Evolutionary conservation across 2,888 invertebrate genomes (phyloP).

Genomic region (Busseola fusca): DNA sequence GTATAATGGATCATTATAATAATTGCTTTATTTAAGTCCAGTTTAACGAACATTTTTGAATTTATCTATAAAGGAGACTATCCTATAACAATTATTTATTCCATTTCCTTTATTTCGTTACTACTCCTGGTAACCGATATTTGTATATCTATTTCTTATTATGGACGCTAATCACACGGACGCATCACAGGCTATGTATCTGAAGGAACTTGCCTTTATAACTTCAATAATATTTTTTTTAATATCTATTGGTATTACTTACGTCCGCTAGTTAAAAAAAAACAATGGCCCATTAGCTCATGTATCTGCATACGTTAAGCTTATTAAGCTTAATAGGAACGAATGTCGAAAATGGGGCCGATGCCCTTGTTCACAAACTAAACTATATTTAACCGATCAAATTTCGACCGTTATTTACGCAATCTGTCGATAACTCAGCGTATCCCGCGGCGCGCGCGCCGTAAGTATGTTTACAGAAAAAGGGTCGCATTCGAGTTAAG

Average conservation of each 20-base stretch:
- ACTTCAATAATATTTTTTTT: constrained; percentile 1
- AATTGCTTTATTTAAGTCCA: constrained; percentile 17
- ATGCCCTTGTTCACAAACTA: too few relatives aligned
- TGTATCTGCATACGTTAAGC: not conserved
- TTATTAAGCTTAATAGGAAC: constrained; percentile 2
- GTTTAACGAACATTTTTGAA: constrained; percentile 10
- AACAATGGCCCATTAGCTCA: not conserved
- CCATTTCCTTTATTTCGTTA: constrained; percentile 5
- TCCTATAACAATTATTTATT: constrained; percentile 12
- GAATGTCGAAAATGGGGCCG: not conserved
- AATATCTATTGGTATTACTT: constrained; percentile 1
- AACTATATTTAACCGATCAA: too few relatives aligned
- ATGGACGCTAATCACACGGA: constrained; percentile 9
- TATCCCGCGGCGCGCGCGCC: too few relatives aligned
- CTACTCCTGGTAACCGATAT: not conserved
- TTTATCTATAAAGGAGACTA: not conserved
- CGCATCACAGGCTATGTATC: constrained; percentile 2
- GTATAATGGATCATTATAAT: constrained; percentile 9
- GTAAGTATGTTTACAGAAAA: too few relatives aligned
- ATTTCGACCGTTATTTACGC: too few relatives aligned
- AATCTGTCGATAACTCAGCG: too few relatives aligned
- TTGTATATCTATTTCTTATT: constrained; percentile 12
- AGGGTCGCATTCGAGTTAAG: too few relatives aligned
- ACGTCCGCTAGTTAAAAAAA: not conserved
- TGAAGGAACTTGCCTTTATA: not conserved